These are phyloP conservation scores for Semicossyphus pulcher DNA, from an alignment of 2,113 vertebrate genomes.

Conservation along the genomic window DNA sequence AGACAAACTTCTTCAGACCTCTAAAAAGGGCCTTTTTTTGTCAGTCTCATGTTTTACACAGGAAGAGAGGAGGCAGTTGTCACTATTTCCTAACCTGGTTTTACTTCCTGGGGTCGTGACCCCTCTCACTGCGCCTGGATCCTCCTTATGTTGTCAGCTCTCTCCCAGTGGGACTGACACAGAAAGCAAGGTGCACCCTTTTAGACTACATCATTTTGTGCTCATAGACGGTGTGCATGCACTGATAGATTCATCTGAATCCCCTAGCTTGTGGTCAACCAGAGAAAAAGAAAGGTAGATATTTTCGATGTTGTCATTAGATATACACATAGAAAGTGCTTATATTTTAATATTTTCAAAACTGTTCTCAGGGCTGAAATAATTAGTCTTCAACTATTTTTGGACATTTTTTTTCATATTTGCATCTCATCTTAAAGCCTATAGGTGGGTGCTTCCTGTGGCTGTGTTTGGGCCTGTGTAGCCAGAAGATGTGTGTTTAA, in stretches of 20 bases:
- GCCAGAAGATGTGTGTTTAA: too few relatives aligned
- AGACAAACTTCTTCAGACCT: conserved; percentile 12
- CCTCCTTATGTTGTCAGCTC: conserved; percentile 56
- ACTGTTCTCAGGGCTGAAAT: too few relatives aligned
- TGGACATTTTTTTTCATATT: too few relatives aligned
- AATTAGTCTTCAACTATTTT: too few relatives aligned
- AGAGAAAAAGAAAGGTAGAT: conserved; percentile 1
- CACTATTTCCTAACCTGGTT: conserved; percentile 54
- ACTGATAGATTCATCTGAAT: conserved; percentile 9
- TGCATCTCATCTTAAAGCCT: too few relatives aligned
- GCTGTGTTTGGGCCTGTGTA: too few relatives aligned
- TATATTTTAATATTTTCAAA: too few relatives aligned
- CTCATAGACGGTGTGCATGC: background rate
- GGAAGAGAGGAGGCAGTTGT: conserved; percentile 48
- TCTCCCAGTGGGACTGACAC: conserved; percentile 30
- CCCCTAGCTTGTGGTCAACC: too few relatives aligned
- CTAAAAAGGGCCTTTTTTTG: conserved; percentile 14
- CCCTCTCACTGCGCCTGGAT: conserved; percentile 42
- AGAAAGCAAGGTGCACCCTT: conserved; percentile 22
- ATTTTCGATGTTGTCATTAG: background rate
- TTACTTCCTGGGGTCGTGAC: conserved; percentile 64
- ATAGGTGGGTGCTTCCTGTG: too few relatives aligned
- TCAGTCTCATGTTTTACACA: conserved; percentile 37
- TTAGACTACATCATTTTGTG: conserved; percentile 35
- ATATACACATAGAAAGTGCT: too few relatives aligned